phyloP scores from a whole-genome alignment of 2,888 invertebrate species.

The Athalia rosae region DNA sequence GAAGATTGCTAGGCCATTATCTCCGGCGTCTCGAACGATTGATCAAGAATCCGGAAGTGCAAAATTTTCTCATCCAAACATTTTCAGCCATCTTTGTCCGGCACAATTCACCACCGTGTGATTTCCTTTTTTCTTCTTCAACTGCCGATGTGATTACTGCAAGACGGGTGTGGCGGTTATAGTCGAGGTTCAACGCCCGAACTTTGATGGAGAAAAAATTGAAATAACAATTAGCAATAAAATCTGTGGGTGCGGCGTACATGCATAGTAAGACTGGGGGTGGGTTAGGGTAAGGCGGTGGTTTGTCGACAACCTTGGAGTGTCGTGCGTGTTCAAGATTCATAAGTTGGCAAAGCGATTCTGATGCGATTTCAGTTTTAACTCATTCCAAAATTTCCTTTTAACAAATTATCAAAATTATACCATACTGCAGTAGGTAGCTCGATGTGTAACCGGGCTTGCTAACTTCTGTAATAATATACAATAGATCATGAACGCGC shows the following conservation, averaged over 20 bases:
- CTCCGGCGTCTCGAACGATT: background rate
- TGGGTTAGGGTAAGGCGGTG: background rate
- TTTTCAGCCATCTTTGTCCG: background rate
- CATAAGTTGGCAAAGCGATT: slow-evolving; percentile 40
- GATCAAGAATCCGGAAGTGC: background rate
- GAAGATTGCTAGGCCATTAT: slow-evolving; percentile 18
- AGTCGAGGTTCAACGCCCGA: no score
- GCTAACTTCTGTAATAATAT: no score
- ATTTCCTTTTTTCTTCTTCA: no score
- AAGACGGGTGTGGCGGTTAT: no score
- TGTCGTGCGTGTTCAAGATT: slow-evolving; percentile 49
- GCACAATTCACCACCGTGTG: background rate
- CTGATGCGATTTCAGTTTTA: slow-evolving; percentile 37
- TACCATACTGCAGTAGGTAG: background rate
- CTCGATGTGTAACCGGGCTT: no score
- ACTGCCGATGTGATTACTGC: no score
- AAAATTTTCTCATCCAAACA: background rate
- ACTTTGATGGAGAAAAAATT: no score
- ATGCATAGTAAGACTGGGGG: background rate
- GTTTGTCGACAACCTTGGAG: slow-evolving; percentile 53
- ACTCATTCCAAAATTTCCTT: slow-evolving; percentile 37
- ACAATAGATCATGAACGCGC: no score
- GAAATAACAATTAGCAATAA: background rate
- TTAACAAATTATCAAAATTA: slow-evolving; percentile 34
- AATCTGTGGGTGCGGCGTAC: background rate